Conservation (phyloP, 2,888 invertebrate genomes). For the Pristionchus fissidentatus region DNA sequence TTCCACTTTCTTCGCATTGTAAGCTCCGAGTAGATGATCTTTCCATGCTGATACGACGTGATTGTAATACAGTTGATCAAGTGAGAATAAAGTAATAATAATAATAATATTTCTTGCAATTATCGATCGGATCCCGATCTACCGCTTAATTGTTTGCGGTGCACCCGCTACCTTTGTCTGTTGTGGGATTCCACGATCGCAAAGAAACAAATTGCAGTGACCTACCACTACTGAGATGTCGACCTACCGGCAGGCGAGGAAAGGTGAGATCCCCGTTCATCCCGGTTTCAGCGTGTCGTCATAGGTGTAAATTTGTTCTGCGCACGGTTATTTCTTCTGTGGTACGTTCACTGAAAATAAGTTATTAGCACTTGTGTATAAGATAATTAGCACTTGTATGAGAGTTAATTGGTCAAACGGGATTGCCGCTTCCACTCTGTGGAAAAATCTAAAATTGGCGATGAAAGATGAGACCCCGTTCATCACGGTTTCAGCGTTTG, state of each 20-base stretch:
- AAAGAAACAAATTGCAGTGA: not conserved
- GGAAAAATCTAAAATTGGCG: no score
- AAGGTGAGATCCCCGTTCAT: not conserved
- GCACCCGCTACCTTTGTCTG: constrained; percentile 2
- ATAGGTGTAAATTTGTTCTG: no score
- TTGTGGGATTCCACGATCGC: not conserved
- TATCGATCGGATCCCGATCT: not conserved
- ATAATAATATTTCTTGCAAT: no score
- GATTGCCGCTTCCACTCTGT: no score
- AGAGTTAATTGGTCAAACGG: no score
- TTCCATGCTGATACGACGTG: no score
- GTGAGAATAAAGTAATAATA: not conserved
- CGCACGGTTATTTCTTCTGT: no score
- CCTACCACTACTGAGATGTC: not conserved
- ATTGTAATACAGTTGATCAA: constrained; percentile 19
- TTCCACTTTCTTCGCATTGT: not conserved
- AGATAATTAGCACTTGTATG: no score
- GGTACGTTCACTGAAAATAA: no score
- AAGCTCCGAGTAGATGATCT: not conserved
- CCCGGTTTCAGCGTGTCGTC: not conserved
- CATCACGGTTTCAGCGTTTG: no score
- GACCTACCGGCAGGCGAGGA: constrained; percentile 34
- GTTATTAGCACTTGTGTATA: no score
- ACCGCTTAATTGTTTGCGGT: constrained; percentile 7
- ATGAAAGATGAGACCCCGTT: no score